These are phyloP conservation scores for Brachionichthys hirsutus DNA, from an alignment of 2,113 vertebrate species.

Conservation along the genomic window DNA sequence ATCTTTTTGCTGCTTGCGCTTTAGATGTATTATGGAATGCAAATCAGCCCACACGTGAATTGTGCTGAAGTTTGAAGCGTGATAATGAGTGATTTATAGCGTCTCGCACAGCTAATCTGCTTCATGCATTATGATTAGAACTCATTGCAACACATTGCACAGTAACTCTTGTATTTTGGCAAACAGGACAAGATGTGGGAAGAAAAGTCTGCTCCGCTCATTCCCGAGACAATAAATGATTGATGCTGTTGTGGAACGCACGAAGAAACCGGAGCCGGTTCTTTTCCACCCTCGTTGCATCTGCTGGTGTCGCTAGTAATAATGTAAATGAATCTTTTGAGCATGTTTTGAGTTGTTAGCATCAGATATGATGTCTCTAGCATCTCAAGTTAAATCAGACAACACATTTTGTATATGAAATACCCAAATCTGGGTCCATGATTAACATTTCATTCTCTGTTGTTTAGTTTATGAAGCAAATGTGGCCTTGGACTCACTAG, in stretches of 20 bases:
- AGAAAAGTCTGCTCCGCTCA: constrained; percentile 14
- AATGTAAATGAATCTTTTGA: constrained; percentile 21
- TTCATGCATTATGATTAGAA: constrained; percentile 27
- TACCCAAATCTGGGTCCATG: constrained; percentile 7
- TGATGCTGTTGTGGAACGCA: constrained; percentile 11
- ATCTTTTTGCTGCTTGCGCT: constrained; percentile 8
- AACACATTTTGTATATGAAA: constrained; percentile 9
- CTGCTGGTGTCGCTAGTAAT: constrained; percentile 5
- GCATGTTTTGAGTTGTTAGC: constrained; percentile 23
- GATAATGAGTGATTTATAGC: constrained; percentile 42
- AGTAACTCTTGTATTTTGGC: constrained; percentile 12
- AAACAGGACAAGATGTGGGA: constrained; percentile 8
- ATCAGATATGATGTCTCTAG: constrained; percentile 9
- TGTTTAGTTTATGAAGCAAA: constrained; percentile 21
- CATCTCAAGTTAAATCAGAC: constrained; percentile 4
- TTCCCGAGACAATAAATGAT: constrained; percentile 26
- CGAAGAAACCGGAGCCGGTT: not conserved
- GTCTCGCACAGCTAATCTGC: constrained; percentile 19
- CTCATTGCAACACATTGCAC: not conserved
- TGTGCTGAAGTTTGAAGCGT: constrained; percentile 33
- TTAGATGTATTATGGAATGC: constrained; percentile 25
- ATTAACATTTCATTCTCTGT: constrained; percentile 10
- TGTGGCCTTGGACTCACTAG: constrained; percentile 51
- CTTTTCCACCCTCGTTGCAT: not conserved
- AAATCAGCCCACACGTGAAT: constrained; percentile 33